phyloP scores from a whole-genome alignment of 2,888 invertebrate genomes.

The Tinea pellionella region DNA sequence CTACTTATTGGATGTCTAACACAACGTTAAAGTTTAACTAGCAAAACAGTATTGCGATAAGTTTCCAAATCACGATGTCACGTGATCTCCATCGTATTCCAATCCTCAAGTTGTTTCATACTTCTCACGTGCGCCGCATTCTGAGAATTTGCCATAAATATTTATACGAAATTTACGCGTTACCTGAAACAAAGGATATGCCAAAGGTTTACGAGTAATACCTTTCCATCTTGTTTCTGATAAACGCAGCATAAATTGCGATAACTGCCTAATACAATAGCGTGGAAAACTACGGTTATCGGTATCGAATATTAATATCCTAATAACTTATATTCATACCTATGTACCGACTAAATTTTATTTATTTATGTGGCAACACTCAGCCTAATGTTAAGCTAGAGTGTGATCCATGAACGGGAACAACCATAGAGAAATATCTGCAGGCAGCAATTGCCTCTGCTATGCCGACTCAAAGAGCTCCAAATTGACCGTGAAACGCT shows the following conservation, averaged over 20 bases:
- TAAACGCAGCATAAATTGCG: conserved; percentile 8
- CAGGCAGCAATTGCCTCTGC: no score
- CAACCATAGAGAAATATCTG: no score
- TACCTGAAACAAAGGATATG: conserved; percentile 13
- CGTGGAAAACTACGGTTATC: not conserved
- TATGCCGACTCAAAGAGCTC: no score
- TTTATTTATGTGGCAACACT: no score
- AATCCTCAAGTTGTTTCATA: not conserved
- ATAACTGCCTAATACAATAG: conserved; percentile 1
- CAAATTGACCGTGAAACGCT: no score
- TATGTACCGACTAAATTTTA: no score
- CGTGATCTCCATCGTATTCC: conserved; percentile 10
- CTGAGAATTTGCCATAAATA: conserved; percentile 21
- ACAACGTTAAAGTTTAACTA: no score
- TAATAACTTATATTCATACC: not conserved
- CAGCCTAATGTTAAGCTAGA: no score
- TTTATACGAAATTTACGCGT: conserved; percentile 21
- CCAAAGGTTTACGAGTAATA: conserved; percentile 8
- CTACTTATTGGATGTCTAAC: no score
- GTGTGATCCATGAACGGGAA: no score
- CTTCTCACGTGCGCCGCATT: conserved; percentile 18
- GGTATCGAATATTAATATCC: not conserved
- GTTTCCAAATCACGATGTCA: conserved; percentile 10
- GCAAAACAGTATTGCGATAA: not conserved
- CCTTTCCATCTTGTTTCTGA: conserved; percentile 7